Percentiles rank a stretch among this genome's conserved stretches.
Conservation (phyloP, 2,888 invertebrate species). For the Miltochrista miniata region DNA sequence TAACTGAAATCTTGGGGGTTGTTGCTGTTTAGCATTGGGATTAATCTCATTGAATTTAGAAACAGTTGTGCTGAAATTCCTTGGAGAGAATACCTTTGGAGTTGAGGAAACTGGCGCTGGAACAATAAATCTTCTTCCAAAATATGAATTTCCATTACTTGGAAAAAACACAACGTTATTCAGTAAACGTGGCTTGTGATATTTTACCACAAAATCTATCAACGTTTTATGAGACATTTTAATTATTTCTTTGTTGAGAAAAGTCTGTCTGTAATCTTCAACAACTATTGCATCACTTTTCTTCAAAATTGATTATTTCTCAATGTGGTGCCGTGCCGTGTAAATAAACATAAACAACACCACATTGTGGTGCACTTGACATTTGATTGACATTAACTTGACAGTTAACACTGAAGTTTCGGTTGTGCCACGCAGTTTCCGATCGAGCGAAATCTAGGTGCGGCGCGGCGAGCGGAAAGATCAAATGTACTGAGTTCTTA, state of each 20-base stretch:
- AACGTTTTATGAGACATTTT: slow-evolving; percentile 71
- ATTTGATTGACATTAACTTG: too few species aligned
- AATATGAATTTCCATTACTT: slow-evolving; percentile 74
- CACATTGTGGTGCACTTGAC: too few species aligned
- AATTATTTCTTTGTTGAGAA: too few species aligned
- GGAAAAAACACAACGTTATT: slow-evolving; percentile 74
- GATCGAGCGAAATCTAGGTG: too few species aligned
- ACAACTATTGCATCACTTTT: slow-evolving; percentile 38
- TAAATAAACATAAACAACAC: too few species aligned
- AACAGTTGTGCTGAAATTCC: slow-evolving; percentile 58
- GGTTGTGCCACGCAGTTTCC: too few species aligned
- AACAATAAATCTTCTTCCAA: slow-evolving; percentile 63
- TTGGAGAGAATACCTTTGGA: slow-evolving; percentile 60
- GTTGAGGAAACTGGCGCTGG: slow-evolving; percentile 57
- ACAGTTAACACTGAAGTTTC: too few species aligned
- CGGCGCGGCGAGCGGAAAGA: too few species aligned
- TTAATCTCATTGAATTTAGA: slow-evolving; percentile 52
- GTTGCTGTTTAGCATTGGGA: slow-evolving; percentile 44
- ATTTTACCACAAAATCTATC: slow-evolving; percentile 75
- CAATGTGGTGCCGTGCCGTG: too few species aligned
- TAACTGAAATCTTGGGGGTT: slow-evolving; percentile 86
- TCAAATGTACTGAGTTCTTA: too few species aligned
- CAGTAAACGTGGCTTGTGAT: slow-evolving; percentile 69
- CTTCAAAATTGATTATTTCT: too few species aligned
- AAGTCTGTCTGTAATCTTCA: too few species aligned